phyloP scores from a whole-genome alignment of 1,140 invertebrate species.

The Neodiprion fabricii region DNA sequence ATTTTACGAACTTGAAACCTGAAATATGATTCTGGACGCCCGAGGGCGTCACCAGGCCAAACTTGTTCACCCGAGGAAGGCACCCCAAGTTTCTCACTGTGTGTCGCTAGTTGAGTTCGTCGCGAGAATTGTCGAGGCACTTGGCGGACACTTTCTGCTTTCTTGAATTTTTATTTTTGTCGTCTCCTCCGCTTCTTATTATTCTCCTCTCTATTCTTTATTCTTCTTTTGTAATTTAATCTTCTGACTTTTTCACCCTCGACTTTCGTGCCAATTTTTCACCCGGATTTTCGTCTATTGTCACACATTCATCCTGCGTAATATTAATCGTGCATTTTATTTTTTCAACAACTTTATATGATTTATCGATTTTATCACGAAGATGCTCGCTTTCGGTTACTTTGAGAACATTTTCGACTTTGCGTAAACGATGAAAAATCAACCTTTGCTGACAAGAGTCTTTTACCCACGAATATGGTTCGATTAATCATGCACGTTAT shows the following conservation, averaged over 20 bases:
- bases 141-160: not conserved
- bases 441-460: no score
- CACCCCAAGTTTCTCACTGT: not conserved
- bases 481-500: no score
- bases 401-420: no score
- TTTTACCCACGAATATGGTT: no score
- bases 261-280: no score
- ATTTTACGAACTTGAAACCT: not conserved
- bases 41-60: not conserved
- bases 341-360: no score
- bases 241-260: not conserved
- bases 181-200: not conserved
- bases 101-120: not conserved
- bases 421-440: no score
- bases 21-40: not conserved
- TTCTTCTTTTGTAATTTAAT: not conserved
- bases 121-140: not conserved
- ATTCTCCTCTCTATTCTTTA: not conserved
- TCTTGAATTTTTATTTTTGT: not conserved
- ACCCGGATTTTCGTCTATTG: no score
- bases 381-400: no score
- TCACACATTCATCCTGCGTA: no score
- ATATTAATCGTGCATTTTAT: no score
- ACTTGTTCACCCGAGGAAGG: not conserved
- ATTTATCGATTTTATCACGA: no score